Evolutionary conservation across 2,113 vertebrate genomes (phyloP), one percentile per base, ranked within the genome.

Genomic region (Notarius lentiginosus): DNA sequence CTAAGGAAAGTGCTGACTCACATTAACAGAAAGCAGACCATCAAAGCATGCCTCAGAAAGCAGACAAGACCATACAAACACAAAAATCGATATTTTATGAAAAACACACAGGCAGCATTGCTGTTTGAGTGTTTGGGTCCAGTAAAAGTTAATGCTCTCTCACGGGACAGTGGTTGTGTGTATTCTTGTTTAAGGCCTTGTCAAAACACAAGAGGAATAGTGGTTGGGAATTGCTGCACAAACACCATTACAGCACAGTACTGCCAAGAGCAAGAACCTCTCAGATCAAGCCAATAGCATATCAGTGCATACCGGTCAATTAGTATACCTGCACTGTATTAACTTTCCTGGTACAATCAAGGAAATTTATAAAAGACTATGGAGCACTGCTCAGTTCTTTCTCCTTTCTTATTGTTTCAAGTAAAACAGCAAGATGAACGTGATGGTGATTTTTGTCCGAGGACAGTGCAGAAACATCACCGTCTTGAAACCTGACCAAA

Each of bases 1-100:
- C 34, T 58, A 60, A 49, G 76, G 68, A 90, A 90, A 88, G 87
- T 82, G 81, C 84, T 88, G 87, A 80, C 68, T 88, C 75, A 88
- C 30, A 56, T 49, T 58, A 84, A 83, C 53, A 86, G 20, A 84
- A 75, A 66, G 47, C 84, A 88, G 86, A 88, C 73, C 87, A 88
- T 76, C 86, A 87, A 88, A 77, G 86, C 84, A 86, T 86, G 87
- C 81, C 60, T 82, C 15, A 51, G 66, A 83, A 56, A 4, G 63
- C 65, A 73, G 75, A 49, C 82, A 79, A 84, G 70, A 81, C 75
- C 30, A 82, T 27, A 66, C 77, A 86, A 79, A 66, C 41, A 68
- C 27, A 83, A 12, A 76, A 17, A 70, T 63, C 72, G 72, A 63
- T 56, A 47, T 56, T 73, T 76, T 76, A 65, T 70, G 61, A 61